A percentile compares a stretch with the other conserved stretches of the same genome.
Evolutionary conservation across 1,140 invertebrate genomes (phyloP).

Genomic region (Mizuhopecten yessoensis): DNA sequence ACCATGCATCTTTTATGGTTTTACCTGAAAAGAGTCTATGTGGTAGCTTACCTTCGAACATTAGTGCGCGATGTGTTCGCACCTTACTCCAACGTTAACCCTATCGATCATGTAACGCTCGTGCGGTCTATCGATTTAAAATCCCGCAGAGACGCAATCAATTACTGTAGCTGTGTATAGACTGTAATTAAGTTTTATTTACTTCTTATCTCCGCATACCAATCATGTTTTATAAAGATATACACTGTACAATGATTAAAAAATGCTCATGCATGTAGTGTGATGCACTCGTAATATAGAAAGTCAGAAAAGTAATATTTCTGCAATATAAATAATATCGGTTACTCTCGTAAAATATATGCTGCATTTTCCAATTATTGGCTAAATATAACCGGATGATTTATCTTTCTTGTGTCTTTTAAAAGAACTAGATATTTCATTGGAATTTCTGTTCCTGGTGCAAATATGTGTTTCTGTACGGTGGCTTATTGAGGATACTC

Average conservation of each 20-base stretch:
- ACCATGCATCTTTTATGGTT: conserved; percentile 8
- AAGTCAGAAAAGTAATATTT: background rate
- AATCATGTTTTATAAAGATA: background rate
- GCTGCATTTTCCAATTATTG: too few species aligned
- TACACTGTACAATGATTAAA: background rate
- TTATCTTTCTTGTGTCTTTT: too few species aligned
- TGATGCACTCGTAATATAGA: background rate
- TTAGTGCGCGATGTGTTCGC: background rate
- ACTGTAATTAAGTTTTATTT: background rate
- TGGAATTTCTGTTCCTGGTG: too few species aligned
- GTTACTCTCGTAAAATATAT: too few species aligned
- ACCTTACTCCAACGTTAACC: background rate
- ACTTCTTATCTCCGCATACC: background rate
- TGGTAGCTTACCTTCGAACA: background rate
- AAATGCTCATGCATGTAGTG: background rate
- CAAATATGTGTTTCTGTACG: too few species aligned
- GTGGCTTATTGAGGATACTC: too few species aligned
- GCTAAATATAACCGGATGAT: too few species aligned
- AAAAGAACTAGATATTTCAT: too few species aligned
- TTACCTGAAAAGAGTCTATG: background rate
- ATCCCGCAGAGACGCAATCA: background rate
- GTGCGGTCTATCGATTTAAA: background rate
- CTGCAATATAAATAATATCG: too few species aligned
- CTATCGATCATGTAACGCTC: background rate
- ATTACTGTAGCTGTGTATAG: background rate